Base-by-base conservation (phyloP, 2,797 vertebrate species). In the Orientallactaga sibirica region DNA sequence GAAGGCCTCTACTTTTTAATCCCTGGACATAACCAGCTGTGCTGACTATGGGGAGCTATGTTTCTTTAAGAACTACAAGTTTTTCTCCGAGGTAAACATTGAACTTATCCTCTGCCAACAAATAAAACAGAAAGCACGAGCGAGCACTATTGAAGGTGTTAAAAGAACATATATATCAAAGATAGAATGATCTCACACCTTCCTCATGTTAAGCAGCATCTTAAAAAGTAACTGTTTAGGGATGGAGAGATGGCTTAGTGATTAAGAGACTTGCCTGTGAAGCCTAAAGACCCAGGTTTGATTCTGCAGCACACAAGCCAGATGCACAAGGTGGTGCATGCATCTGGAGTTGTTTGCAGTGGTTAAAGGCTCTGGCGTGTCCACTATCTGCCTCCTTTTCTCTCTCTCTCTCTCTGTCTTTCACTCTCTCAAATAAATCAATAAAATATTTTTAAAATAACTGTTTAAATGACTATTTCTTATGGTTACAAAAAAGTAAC, bases 51-150 rank as follows among this genome's bases (percentile, higher is more conserved):
- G 81, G 62, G 76, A 88, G 64, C 29, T 71, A 25, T 20, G 41
- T 91, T 86, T 94, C 52, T 74, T 78, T 55, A 37, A 33, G 52
- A 89, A 52, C 29, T 52, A 87, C 33, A 88, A 29, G 19, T 86
- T 77, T 77, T 37, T 58, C 10, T 87, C 37, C 71, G 27, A 91
- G 9, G 11, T 19, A 86, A 67, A 64, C 37, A 41, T 87, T 84
- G 90, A 84, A 84, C 9, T 93, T 87, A 58, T 87, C 9, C 81
- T 94, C 88, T 41, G 68, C 64, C 80, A 43, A 88, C 79, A 10
- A 16, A 43, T 70, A 33, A 79, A 91, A 76, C 9, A 88, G 22
- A 79, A 89, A 79, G 33, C 76, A 4, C 78, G 80, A 68, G 70
- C 7, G 33, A 83, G 24, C 15, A 75, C 22, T 5, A 55, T 0